Conservation (phyloP, 2,113 vertebrate species). For the Circaetus cinerascens region DNA sequence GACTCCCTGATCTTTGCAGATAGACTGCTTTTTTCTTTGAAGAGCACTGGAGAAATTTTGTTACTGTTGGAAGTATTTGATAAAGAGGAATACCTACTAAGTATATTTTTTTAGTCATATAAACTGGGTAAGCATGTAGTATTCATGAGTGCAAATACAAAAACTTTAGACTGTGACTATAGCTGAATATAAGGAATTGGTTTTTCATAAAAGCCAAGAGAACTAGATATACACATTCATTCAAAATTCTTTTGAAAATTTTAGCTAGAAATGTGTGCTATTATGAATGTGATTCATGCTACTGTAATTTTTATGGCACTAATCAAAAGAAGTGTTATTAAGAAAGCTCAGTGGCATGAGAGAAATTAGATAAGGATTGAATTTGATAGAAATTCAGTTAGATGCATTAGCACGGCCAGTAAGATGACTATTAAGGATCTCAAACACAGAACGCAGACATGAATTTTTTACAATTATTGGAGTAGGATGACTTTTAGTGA, state of each 20-base stretch:
- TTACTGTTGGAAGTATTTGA: not conserved
- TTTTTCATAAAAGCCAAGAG: not conserved
- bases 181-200: not conserved
- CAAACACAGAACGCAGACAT: not conserved
- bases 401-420: not conserved
- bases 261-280: not conserved
- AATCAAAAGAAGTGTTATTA: not conserved
- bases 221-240: not conserved
- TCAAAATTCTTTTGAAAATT: not conserved
- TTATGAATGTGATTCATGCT: not conserved
- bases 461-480: not conserved
- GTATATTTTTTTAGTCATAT: not conserved
- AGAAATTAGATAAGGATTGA: not conserved
- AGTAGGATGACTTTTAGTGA: not conserved
- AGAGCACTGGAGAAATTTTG: not conserved
- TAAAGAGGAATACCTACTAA: not conserved
- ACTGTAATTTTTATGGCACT: not conserved
- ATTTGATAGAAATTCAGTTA: not conserved
- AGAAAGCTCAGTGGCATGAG: not conserved
- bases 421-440: not conserved
- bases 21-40: not conserved
- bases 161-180: not conserved
- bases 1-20: not conserved
- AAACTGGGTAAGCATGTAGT: not conserved
- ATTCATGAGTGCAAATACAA: not conserved